Base-by-base conservation (phyloP, 1,140 invertebrate genomes). In the Papilio dardanus region DNA sequence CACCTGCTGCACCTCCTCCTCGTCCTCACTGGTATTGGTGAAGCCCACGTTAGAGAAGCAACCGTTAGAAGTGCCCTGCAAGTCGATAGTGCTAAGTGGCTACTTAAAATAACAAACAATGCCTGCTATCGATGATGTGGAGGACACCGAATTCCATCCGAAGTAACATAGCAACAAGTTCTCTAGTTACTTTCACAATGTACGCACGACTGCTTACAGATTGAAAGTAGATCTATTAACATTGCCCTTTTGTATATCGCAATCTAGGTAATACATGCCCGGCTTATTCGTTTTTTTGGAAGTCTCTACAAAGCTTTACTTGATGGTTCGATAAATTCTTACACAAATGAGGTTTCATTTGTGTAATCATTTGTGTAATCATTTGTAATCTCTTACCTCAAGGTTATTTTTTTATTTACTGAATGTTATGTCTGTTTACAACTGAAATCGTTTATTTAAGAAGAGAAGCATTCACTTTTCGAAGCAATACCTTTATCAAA, bases 31-130 rank as follows among this genome's bases (percentile, higher is more conserved):
- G 0, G 82, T 74, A 3, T 79, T 83, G 3, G 46, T 83, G 50
- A 86, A 87, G 4, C 94, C 94, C 7, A 95, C 94, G 30, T 82
- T 93, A 1, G 94, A 94, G 71, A 83, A 94, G 69, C 94, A 95
- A 8, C 94, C 94, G 3, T 85, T 88, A 8, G 75, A 81, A 3
- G 83, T 80, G 73, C 94, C 92, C 93, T 95, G 77, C 71, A 73
- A 77, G 62, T 35, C 24, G 33, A n/a, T 3, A 19, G 16, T 28
- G 31, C 16, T 65, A 74, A 74, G 35, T 33, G 30, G 19, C 2
- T 16, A 65, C 54, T n/a, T 50, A 35, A 24, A 58, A 58, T 28
- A 62, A 16, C 7, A 62, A 62, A 62, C 54, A 28, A 28, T 28
- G n/a, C 7, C 54, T 3, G 21, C 24, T 14, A 58, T 58, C 24